Conservation (phyloP, 2,113 vertebrate genomes). For the Rhinolophus ferrumequinum region DNA sequence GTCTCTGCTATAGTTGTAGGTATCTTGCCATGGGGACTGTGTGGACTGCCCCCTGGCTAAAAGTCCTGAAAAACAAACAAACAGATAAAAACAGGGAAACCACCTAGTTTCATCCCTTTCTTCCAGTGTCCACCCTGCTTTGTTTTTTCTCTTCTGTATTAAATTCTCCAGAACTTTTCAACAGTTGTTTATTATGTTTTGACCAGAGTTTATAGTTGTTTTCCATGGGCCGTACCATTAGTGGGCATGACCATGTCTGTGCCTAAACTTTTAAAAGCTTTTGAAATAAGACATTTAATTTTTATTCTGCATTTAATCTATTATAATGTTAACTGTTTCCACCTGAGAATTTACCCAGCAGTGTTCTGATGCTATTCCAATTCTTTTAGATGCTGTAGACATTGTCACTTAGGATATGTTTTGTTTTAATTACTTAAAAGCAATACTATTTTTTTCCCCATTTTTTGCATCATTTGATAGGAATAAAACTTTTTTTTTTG, state of each 20-base stretch:
- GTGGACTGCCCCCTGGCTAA: background rate
- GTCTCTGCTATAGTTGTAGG: background rate
- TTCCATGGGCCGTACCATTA: background rate
- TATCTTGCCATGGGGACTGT: background rate
- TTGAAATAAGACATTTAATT: conserved; percentile 48
- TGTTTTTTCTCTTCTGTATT: background rate
- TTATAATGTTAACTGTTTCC: background rate
- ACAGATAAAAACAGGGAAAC: background rate
- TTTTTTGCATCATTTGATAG: background rate
- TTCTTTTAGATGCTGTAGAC: background rate
- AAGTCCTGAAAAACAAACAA: background rate
- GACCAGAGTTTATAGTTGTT: background rate
- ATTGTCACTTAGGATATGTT: background rate
- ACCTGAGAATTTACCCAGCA: background rate
- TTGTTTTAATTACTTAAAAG: background rate
- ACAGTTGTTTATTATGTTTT: background rate
- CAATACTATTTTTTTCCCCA: background rate
- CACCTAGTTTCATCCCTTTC: background rate
- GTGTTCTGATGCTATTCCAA: background rate
- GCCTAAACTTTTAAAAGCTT: background rate
- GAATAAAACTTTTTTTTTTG: background rate
- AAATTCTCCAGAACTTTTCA: background rate
- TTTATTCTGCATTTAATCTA: conserved; percentile 57
- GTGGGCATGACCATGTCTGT: background rate
- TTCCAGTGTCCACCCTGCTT: background rate